A percentile compares a stretch with the other conserved stretches of the same genome.
Evolutionary conservation across 2,113 vertebrate species (phyloP).

Genomic region (Gobiocypris rarus): DNA sequence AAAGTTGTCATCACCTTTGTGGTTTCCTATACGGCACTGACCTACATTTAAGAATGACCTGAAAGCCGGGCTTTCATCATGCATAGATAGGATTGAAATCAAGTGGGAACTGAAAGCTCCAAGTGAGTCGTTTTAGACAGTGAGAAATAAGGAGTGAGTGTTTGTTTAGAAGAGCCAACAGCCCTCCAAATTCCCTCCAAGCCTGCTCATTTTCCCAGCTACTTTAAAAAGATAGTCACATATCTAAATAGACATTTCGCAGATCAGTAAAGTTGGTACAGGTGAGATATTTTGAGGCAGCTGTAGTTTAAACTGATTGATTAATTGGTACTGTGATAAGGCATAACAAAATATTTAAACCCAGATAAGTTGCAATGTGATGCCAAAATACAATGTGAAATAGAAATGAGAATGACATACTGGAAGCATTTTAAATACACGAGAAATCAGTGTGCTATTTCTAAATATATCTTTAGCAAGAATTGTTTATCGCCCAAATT

Average conservation of each 20-base stretch:
- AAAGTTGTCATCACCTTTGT: conserved; percentile 19
- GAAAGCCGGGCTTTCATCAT: conserved; percentile 26
- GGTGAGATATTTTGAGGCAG: neutral
- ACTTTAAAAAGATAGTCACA: conserved; percentile 68
- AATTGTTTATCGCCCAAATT: neutral
- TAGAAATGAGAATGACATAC: neutral
- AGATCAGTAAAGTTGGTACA: neutral
- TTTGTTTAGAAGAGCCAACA: conserved; percentile 51
- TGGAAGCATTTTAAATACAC: neutral
- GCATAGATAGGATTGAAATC: neutral
- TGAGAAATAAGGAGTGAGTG: neutral
- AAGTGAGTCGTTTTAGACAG: neutral
- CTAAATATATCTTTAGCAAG: neutral
- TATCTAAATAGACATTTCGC: conserved; percentile 33
- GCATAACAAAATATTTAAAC: neutral
- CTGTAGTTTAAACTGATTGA: neutral
- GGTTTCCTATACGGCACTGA: conserved; percentile 34
- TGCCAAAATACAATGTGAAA: neutral
- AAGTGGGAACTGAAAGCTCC: neutral
- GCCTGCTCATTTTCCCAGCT: conserved; percentile 63
- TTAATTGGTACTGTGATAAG: no score
- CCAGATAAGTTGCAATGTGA: neutral
- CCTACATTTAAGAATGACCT: conserved; percentile 42
- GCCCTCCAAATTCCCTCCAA: conserved; percentile 59
- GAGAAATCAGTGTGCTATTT: neutral